Base-by-base conservation (phyloP, 1,140 invertebrate genomes). In the Papilio polyxenes region DNA sequence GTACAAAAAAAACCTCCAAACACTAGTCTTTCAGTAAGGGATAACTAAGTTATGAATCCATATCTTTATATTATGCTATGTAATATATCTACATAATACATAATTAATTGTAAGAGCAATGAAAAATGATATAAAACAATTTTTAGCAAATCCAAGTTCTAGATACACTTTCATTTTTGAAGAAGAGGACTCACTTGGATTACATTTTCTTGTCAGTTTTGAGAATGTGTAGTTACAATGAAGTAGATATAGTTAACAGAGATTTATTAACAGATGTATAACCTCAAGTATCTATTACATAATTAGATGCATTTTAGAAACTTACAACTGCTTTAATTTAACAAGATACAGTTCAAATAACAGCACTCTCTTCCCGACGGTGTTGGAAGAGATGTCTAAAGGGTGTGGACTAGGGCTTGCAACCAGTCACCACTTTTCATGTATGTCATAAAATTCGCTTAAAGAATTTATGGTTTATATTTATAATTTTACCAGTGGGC, bases 1-100 rank as follows among this genome's bases (percentile, higher is more conserved):
- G 89, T 90, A 79, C 90, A 92, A 83, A 94, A 94, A 85, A 94
- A 94, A 89, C 85, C 89, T 82, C 84, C 88, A 84, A 94, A 93
- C 86, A 84, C 87, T 83, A 91, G 85, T 83, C 89, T 90, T 86
- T 86, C 88, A 86, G 92, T 93, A 89, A 92, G 91, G 78, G 78
- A 80, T 80, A 80, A 80, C 56, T 80, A 80, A 80, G 78, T 80
- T 69, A 80, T 88, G 51, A 37, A 31, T 88, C 84, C 84, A 87
- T 82, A 85, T 83, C 80, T 83, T 79, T 83, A 81, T 83, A 82
- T 80, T 81, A 82, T 82, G 82, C 83, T 84, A 79, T 84, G 83
- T 81, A 81, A 82, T 81, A 82, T 83, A 81, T 78, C 75, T 79
- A 81, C 78, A 83, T 78, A 56, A 82, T 75, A 81, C 82, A 59